Evolutionary conservation across 2,113 vertebrate species (phyloP).

Genomic region (Cyphomyrus discorhynchus): DNA sequence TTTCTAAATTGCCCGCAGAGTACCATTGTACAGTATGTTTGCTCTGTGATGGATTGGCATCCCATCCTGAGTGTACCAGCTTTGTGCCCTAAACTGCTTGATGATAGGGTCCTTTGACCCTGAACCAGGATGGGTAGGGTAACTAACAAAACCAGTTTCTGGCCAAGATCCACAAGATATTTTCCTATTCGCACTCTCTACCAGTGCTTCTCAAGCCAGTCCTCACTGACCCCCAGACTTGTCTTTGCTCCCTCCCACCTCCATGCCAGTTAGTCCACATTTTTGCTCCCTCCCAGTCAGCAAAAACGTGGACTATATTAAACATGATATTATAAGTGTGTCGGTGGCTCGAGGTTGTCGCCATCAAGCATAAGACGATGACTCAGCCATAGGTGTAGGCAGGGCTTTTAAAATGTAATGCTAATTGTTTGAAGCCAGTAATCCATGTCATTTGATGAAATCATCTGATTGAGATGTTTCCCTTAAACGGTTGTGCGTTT

Average conservation of each 20-base stretch:
- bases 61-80: background rate
- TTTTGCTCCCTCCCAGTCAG: background rate
- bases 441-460: background rate
- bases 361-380: background rate
- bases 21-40: background rate
- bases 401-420: background rate
- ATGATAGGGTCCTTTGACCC: background rate
- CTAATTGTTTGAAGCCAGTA: background rate
- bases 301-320: background rate
- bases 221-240: background rate
- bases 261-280: background rate
- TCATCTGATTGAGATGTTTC: background rate
- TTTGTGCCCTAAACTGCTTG: background rate
- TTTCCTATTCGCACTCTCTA: background rate
- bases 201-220: background rate
- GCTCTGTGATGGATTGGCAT: background rate
- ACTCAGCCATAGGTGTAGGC: background rate
- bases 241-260: background rate
- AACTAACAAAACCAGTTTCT: background rate
- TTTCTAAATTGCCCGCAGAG: background rate
- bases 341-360: background rate
- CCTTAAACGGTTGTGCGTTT: background rate
- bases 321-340: background rate
- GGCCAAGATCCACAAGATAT: background rate
- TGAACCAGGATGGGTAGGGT: background rate